These are phyloP conservation scores for Pristionchus exspectatus DNA, from an alignment of 2,888 invertebrate genomes.

Conservation along the genomic window DNA sequence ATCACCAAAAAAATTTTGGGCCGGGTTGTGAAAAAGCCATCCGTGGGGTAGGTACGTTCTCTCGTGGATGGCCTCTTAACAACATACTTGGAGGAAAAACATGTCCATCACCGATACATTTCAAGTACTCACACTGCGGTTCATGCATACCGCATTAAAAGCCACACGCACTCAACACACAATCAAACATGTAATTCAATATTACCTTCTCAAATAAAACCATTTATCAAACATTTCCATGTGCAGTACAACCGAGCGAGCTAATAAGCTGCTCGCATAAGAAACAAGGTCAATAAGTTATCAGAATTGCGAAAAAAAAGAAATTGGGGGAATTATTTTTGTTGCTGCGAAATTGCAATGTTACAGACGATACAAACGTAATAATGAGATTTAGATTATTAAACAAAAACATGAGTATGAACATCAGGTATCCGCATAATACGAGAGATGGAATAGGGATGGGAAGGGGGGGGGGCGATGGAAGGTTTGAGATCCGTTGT, in stretches of 20 bases:
- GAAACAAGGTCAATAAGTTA: conserved; percentile 26
- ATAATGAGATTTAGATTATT: not conserved
- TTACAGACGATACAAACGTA: not conserved
- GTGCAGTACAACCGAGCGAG: not conserved
- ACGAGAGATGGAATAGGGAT: conserved; percentile 23
- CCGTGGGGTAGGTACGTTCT: too few species aligned
- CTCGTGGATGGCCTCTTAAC: too few species aligned
- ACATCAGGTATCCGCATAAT: not conserved
- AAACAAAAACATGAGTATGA: not conserved
- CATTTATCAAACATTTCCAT: conserved; percentile 41
- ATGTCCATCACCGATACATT: not conserved
- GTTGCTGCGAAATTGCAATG: not conserved
- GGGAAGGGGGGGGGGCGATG: not conserved
- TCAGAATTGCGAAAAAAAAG: not conserved
- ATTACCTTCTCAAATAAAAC: not conserved
- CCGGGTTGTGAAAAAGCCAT: too few species aligned
- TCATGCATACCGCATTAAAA: not conserved
- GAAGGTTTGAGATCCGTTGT: conserved; percentile 14
- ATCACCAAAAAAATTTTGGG: too few species aligned
- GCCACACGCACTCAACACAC: not conserved
- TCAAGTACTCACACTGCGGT: not conserved
- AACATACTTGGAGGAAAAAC: too few species aligned
- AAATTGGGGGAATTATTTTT: not conserved
- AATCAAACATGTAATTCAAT: not conserved
- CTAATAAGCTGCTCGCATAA: conserved; percentile 21